Conservation (phyloP, 1,140 invertebrate species). For the Manduca sexta region DNA sequence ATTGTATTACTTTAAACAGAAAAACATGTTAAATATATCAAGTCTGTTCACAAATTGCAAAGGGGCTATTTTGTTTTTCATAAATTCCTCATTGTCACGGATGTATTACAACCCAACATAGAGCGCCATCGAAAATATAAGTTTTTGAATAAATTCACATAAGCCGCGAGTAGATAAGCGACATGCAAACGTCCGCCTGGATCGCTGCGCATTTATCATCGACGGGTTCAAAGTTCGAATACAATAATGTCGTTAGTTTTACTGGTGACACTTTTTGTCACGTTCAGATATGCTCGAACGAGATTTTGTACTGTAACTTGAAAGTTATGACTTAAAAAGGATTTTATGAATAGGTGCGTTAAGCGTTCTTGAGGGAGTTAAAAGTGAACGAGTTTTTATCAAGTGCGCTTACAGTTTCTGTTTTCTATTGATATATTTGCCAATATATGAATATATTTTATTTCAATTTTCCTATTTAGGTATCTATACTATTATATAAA, state of each 20-base stretch:
- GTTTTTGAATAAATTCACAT: background rate
- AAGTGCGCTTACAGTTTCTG: background rate
- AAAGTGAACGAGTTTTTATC: background rate
- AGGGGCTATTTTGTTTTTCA: too few species aligned
- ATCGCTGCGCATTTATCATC: constrained; percentile 46
- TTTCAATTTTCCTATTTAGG: too few species aligned
- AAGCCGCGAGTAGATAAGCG: constrained; percentile 9
- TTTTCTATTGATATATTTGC: background rate
- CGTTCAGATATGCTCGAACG: background rate
- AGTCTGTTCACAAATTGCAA: too few species aligned
- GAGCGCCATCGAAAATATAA: too few species aligned
- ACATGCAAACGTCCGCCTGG: constrained; percentile 35
- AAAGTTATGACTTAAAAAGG: constrained; percentile 2
- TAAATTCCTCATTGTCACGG: too few species aligned
- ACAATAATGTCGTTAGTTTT: constrained; percentile 42
- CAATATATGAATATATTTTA: too few species aligned
- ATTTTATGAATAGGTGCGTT: background rate
- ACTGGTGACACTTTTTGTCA: constrained; percentile 28
- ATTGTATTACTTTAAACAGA: too few species aligned
- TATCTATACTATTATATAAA: too few species aligned
- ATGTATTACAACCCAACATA: too few species aligned
- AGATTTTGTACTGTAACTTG: background rate
- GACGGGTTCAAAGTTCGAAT: constrained; percentile 49
- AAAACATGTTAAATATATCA: too few species aligned
- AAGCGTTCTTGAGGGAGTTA: background rate